Conservation (phyloP, 2,113 vertebrate species). For the Sinocyclocheilus anophthalmus region DNA sequence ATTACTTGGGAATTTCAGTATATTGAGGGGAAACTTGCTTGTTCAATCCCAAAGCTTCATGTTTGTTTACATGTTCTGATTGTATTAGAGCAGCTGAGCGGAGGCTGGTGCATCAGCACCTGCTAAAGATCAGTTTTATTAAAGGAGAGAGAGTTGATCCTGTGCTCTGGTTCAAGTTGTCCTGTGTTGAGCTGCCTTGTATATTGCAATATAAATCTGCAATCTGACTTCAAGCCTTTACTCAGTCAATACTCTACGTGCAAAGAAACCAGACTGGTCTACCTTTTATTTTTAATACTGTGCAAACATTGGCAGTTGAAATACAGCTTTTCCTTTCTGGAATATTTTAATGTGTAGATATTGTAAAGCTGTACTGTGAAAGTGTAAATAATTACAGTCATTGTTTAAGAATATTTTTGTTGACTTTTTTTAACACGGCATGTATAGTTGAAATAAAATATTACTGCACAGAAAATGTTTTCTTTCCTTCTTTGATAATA, state of each 20-base stretch:
- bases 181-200: constrained; percentile 89
- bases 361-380: constrained; percentile 99
- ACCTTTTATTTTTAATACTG: constrained; percentile 84
- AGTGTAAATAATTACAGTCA: constrained; percentile 97
- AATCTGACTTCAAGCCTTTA: constrained; percentile 92
- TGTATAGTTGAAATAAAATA: constrained; percentile 99
- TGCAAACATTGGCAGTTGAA: constrained; percentile 85
- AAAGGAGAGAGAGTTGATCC: constrained; percentile 40
- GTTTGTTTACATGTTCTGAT: constrained; percentile 78
- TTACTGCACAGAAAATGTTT: constrained; percentile 78
- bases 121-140: constrained; percentile 64
- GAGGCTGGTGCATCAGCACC: constrained; percentile 60
- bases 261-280: constrained; percentile 78
- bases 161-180: background rate
- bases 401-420: constrained; percentile 80
- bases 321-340: constrained; percentile 88
- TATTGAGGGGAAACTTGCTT: constrained; percentile 62
- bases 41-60: constrained; percentile 73
- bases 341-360: constrained; percentile 98
- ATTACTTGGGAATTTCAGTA: constrained; percentile 29
- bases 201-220: constrained; percentile 87
- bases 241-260: constrained; percentile 88
- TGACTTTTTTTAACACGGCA: constrained; percentile 95
- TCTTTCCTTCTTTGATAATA: background rate
- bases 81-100: constrained; percentile 73